Conservation (phyloP, 2,113 vertebrate species). For the Hassar affinis region DNA sequence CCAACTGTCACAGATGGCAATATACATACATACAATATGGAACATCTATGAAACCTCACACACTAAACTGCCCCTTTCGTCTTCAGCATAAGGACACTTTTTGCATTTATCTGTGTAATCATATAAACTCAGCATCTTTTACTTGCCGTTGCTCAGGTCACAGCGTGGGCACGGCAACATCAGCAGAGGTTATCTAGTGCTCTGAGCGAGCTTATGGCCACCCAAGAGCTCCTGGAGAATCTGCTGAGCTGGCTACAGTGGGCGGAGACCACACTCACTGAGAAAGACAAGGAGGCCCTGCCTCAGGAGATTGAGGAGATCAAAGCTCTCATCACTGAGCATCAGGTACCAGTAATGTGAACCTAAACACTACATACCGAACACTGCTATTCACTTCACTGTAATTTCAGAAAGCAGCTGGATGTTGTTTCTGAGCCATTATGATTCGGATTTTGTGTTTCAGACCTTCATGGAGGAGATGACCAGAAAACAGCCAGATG, state of each 20-base stretch:
- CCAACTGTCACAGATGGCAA: no score
- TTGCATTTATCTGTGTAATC: neutral
- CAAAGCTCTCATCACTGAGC: slow-evolving; percentile 91
- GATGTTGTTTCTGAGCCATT: neutral
- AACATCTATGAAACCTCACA: neutral
- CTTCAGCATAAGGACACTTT: neutral
- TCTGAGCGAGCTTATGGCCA: slow-evolving; percentile 83
- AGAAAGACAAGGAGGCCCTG: slow-evolving; percentile 88
- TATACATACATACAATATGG: no score
- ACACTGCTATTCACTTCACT: neutral
- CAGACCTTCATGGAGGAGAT: slow-evolving; percentile 98
- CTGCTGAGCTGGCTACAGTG: slow-evolving; percentile 92
- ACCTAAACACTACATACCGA: neutral
- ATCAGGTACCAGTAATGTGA: slow-evolving; percentile 78
- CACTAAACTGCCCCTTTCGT: neutral
- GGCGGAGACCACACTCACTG: slow-evolving; percentile 88
- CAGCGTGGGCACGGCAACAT: slow-evolving; percentile 93
- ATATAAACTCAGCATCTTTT: slow-evolving; percentile 18
- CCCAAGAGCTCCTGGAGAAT: slow-evolving; percentile 88
- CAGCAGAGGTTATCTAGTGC: slow-evolving; percentile 88
- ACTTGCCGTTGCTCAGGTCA: slow-evolving; percentile 74
- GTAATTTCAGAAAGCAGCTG: neutral
- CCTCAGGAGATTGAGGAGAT: slow-evolving; percentile 94
- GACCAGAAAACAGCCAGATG: slow-evolving; percentile 98
- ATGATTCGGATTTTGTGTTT: slow-evolving; percentile 36